These are phyloP conservation scores for Salvator merianae DNA, from an alignment of 2,113 vertebrate genomes.

Conservation along the genomic window DNA sequence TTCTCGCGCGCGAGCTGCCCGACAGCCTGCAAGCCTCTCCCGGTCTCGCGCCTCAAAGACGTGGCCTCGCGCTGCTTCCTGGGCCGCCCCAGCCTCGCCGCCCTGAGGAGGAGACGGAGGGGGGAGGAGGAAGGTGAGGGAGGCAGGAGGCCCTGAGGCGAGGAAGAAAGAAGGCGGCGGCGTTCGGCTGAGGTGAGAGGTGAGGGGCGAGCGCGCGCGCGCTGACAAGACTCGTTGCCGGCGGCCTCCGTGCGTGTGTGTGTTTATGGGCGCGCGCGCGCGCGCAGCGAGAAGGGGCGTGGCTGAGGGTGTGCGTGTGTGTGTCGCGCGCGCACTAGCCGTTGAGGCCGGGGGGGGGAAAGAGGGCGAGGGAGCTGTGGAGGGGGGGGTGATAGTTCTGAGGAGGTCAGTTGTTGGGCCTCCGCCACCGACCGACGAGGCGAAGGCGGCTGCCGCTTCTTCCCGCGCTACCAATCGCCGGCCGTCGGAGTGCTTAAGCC, in stretches of 20 bases:
- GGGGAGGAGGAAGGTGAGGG: no score
- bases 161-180: constrained; percentile 9
- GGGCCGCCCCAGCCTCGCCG: constrained; percentile 37
- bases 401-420: neutral
- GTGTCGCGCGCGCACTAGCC: neutral
- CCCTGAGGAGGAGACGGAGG: neutral
- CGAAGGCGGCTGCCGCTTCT: constrained; percentile 40
- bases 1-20: no score
- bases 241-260: constrained; percentile 13
- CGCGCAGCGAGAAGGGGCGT: neutral
- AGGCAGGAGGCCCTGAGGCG: constrained; percentile 12
- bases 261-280: neutral
- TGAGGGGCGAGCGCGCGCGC: neutral
- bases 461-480: constrained; percentile 22
- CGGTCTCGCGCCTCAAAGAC: no score
- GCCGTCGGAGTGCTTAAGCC: neutral
- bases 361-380: neutral
- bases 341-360: constrained; percentile 12
- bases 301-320: neutral
- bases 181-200: constrained; percentile 29
- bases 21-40: no score
- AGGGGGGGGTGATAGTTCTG: neutral
- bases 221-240: constrained; percentile 45
- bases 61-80: constrained; percentile 47
- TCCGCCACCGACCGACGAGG: no score